phyloP scores from a whole-genome alignment of 2,888 invertebrate species.

The Pristionchus fissidentatus region DNA sequence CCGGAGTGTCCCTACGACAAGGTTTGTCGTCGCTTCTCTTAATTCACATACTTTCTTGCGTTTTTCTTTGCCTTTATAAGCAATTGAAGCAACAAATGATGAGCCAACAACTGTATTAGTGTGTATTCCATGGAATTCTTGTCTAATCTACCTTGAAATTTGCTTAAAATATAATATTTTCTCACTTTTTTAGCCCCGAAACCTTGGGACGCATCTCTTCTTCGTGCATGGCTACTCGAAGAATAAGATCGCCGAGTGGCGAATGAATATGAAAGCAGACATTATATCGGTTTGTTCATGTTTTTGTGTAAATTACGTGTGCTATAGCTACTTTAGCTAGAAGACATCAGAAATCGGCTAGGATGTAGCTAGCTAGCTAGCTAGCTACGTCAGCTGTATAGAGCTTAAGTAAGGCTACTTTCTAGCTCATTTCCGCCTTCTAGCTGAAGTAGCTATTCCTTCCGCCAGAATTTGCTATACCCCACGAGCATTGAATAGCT shows the following conservation, averaged over 20 bases:
- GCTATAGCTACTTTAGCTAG: background rate
- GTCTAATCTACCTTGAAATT: background rate
- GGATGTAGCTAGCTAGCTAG: too few relatives aligned
- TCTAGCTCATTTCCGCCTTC: too few relatives aligned
- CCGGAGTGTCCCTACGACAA: conserved; percentile 39
- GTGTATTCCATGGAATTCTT: too few relatives aligned
- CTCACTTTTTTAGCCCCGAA: background rate
- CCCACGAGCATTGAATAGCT: too few relatives aligned
- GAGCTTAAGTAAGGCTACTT: too few relatives aligned
- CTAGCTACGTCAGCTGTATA: too few relatives aligned
- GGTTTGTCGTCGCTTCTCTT: background rate
- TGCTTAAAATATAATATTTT: background rate
- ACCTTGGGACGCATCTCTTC: conserved; percentile 41
- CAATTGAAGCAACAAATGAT: too few relatives aligned
- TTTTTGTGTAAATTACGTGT: background rate
- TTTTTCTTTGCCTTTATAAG: too few relatives aligned
- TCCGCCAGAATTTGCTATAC: too few relatives aligned
- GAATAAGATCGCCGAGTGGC: conserved; percentile 26
- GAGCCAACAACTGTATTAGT: too few relatives aligned
- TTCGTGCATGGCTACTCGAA: conserved; percentile 44
- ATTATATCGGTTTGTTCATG: background rate
- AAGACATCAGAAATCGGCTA: background rate
- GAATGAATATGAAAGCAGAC: background rate
- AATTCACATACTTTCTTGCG: background rate
- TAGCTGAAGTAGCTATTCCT: too few relatives aligned